These are phyloP conservation scores for Lordiphosa andalusiaca DNA, from an alignment of 2,888 invertebrate species.

Conservation along the genomic window DNA sequence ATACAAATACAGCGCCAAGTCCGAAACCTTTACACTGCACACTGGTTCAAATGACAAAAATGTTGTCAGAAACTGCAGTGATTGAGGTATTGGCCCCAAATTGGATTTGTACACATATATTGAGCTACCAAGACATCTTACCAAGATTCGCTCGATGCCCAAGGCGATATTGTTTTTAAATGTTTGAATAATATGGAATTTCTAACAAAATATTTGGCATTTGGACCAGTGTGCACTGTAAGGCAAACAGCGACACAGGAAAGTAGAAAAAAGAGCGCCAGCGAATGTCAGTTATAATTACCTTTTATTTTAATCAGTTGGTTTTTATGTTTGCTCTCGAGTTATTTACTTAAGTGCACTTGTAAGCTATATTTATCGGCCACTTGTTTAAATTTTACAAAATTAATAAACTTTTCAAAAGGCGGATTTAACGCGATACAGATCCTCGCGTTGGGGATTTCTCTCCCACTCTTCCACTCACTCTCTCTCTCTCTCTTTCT, in stretches of 20 bases:
- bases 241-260: conserved; percentile 17
- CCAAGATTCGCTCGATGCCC: too few relatives aligned
- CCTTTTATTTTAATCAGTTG: conserved; percentile 38
- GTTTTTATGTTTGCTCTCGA: conserved; percentile 12
- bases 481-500: conserved; percentile 16
- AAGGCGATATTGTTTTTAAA: too few relatives aligned
- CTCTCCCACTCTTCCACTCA: conserved; percentile 25
- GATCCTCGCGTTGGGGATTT: conserved; percentile 76
- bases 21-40: not conserved
- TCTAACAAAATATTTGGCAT: too few relatives aligned
- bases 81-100: too few relatives aligned
- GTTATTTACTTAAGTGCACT: conserved; percentile 51
- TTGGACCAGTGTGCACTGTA: too few relatives aligned
- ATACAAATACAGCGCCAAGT: not conserved
- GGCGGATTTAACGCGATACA: conserved; percentile 64
- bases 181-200: too few relatives aligned
- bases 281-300: conserved; percentile 48
- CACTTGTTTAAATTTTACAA: conserved; percentile 49
- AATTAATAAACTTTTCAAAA: conserved; percentile 15
- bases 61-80: too few relatives aligned
- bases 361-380: conserved; percentile 61
- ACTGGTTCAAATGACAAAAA: too few relatives aligned
- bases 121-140: too few relatives aligned
- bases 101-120: too few relatives aligned
- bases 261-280: conserved; percentile 41